phyloP scores from a whole-genome alignment of 1,140 invertebrate species.

The Liolophura sinensis region DNA sequence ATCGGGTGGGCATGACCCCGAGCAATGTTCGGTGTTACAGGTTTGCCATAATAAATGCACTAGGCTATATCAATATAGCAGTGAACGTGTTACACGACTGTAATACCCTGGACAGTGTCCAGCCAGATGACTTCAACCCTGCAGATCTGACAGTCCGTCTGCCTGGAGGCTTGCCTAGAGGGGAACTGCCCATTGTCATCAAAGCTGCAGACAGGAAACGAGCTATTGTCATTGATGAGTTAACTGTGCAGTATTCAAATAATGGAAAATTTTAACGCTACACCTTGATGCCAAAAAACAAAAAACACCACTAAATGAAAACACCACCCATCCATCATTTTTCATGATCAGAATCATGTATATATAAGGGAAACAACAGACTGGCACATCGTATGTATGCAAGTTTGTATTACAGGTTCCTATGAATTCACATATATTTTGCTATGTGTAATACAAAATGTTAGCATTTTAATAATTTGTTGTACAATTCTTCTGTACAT shows the following conservation, averaged over 20 bases:
- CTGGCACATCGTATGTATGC: no score
- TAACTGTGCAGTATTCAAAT: slow-evolving; percentile 7
- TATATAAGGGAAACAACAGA: no score
- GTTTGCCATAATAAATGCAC: slow-evolving; percentile 39
- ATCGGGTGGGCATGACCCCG: slow-evolving; percentile 35
- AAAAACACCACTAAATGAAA: no score
- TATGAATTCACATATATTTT: no score
- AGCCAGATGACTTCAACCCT: slow-evolving; percentile 20
- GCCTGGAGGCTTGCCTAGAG: slow-evolving; percentile 14
- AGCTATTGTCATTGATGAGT: slow-evolving; percentile 46
- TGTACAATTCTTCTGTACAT: no score
- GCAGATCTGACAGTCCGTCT: slow-evolving; percentile 32
- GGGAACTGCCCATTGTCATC: slow-evolving; percentile 42
- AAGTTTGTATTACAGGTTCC: no score
- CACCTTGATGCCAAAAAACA: no score
- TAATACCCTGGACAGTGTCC: slow-evolving; percentile 40
- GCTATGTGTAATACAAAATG: no score
- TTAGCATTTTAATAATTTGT: no score
- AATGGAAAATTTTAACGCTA: no score
- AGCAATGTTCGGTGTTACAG: slow-evolving; percentile 41
- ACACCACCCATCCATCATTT: no score
- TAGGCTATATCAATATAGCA: slow-evolving; percentile 29
- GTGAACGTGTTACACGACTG: slow-evolving; percentile 43
- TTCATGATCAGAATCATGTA: no score
- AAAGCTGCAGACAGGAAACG: slow-evolving; percentile 46